A percentile compares a stretch with the other conserved stretches of the same genome.
These are phyloP conservation scores for Parapsyche elsis DNA, from an alignment of 1,140 invertebrate species.

Conservation along the genomic window DNA sequence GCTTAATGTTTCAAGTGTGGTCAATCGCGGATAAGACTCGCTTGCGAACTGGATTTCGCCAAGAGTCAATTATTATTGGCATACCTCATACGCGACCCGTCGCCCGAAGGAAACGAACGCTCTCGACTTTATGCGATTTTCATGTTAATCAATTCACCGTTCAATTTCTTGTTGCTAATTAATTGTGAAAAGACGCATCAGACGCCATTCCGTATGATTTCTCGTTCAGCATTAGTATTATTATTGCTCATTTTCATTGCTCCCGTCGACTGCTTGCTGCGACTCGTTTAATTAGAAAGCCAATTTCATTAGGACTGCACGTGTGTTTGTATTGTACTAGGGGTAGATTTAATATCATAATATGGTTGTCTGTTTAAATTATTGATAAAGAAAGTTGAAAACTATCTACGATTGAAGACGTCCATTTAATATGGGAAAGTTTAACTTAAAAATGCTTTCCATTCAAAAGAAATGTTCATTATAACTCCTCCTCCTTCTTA, in stretches of 20 bases:
- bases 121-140: conserved; percentile 29
- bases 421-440: too few species aligned
- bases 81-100: neutral
- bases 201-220: neutral
- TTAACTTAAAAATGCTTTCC: too few species aligned
- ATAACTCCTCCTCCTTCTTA: conserved; percentile 18
- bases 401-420: too few species aligned
- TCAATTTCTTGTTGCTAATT: conserved; percentile 36
- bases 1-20: conserved; percentile 21
- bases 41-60: neutral
- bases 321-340: too few species aligned
- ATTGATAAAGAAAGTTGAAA: too few species aligned
- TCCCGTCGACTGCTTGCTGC: too few species aligned
- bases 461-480: neutral
- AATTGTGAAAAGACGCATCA: conserved; percentile 26
- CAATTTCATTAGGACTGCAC: too few species aligned
- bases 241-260: too few species aligned
- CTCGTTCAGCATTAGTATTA: neutral
- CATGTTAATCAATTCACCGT: conserved; percentile 29
- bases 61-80: neutral
- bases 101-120: conserved; percentile 27
- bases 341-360: too few species aligned
- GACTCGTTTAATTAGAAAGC: too few species aligned
- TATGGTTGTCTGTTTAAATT: too few species aligned
- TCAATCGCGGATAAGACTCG: conserved; percentile 8